phyloP scores from a whole-genome alignment of 37 sponge, comb jelly and placozoan genomes.

The Hexactinellida sp. region DNA sequence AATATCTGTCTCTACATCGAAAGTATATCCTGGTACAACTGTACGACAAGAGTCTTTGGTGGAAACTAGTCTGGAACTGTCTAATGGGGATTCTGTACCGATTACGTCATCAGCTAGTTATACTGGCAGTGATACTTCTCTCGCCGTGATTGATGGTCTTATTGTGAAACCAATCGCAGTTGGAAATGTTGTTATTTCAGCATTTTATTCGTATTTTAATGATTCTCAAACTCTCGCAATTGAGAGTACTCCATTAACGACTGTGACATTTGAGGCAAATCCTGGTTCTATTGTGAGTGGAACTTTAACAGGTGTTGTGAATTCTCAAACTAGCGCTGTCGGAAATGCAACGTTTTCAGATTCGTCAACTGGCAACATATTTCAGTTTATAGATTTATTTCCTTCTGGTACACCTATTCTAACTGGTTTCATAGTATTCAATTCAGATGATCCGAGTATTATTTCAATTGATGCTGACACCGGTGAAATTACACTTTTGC shows the following conservation, averaged over 20 bases:
- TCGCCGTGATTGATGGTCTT: not conserved
- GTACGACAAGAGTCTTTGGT: constrained; percentile 19
- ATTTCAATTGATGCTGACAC: not conserved
- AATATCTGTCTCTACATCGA: constrained; percentile 16
- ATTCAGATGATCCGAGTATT: not conserved
- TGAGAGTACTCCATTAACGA: not conserved
- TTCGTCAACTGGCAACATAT: not conserved
- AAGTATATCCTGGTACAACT: constrained; percentile 24
- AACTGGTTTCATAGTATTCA: not conserved
- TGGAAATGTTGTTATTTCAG: not conserved
- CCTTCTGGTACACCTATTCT: not conserved
- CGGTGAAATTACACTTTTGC: not conserved
- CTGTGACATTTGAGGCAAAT: not conserved
- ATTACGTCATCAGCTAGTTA: not conserved
- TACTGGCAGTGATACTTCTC: not conserved
- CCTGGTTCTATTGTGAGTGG: not conserved
- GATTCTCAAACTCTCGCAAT: not conserved
- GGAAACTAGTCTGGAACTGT: not conserved
- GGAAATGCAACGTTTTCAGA: not conserved
- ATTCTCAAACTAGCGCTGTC: not conserved
- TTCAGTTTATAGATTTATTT: not conserved
- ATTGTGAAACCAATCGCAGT: not conserved
- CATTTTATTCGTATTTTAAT: not conserved
- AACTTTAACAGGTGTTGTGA: not conserved
- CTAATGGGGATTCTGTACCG: not conserved